Conservation (phyloP, 2,797 vertebrate genomes). For the Squalus acanthias region DNA sequence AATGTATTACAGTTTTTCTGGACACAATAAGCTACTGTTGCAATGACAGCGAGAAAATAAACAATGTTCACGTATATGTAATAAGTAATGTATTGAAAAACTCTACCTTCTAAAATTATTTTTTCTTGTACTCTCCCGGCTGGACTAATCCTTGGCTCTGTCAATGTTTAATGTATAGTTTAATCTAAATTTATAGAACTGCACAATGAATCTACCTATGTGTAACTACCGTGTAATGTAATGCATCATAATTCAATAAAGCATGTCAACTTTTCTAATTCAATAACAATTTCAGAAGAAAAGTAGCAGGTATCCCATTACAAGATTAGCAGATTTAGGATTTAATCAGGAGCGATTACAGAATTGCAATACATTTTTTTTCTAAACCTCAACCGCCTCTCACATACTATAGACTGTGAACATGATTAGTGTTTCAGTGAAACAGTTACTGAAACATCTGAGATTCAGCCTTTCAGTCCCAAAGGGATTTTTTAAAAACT, state of each 20-base stretch:
- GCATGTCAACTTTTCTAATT: neutral
- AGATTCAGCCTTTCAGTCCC: neutral
- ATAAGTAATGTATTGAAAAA: neutral
- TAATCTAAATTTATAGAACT: neutral
- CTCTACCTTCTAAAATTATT: neutral
- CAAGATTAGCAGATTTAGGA: neutral
- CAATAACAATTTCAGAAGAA: neutral
- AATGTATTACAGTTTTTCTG: neutral
- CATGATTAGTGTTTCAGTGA: neutral
- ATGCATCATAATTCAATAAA: neutral
- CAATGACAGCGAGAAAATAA: neutral
- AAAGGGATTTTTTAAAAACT: neutral
- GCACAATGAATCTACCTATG: neutral
- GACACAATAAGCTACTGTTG: neutral
- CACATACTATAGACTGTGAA: neutral
- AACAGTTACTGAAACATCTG: neutral
- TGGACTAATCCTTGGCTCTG: neutral
- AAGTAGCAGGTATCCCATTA: neutral
- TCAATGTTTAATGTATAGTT: neutral
- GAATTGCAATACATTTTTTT: neutral
- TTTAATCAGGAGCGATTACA: neutral
- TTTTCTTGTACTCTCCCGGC: neutral
- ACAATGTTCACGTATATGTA: neutral
- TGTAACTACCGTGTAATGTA: neutral
- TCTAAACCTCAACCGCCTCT: neutral